Conservation (phyloP, 2,888 invertebrate genomes). For the Therioaphis trifolii region DNA sequence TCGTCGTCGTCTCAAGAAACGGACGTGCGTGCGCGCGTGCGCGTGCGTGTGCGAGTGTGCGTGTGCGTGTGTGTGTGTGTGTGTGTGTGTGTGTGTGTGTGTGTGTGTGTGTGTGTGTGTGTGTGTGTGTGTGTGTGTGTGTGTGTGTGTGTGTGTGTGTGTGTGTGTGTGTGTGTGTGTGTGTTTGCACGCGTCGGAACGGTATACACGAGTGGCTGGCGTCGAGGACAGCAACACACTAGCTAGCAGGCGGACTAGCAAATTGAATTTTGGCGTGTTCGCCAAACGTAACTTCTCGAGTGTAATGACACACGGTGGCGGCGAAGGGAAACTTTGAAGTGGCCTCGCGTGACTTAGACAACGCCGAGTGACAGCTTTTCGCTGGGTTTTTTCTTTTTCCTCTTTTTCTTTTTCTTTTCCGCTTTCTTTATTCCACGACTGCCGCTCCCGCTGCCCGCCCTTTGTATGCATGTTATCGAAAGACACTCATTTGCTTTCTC, state of each 20-base stretch:
- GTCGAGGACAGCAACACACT: background rate
- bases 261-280: constrained; percentile 60
- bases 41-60: no score
- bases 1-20: no score
- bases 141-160: no score
- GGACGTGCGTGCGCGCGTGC: no score
- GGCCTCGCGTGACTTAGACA: constrained; percentile 54
- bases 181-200: no score
- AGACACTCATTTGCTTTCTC: constrained; percentile 24
- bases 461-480: background rate
- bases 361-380: constrained; percentile 48
- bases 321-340: constrained; percentile 30
- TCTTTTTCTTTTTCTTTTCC: background rate
- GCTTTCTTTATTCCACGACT: background rate
- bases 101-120: no score
- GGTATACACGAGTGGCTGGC: no score
- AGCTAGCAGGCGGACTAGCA: background rate
- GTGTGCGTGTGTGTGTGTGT: no score
- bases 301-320: constrained; percentile 34
- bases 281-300: constrained; percentile 42
- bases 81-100: no score
- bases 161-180: no score
- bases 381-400: background rate
- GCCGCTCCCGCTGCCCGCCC: background rate
- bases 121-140: no score